phyloP scores from a whole-genome alignment of 2,888 invertebrate genomes.

The Xestia c-nigrum region DNA sequence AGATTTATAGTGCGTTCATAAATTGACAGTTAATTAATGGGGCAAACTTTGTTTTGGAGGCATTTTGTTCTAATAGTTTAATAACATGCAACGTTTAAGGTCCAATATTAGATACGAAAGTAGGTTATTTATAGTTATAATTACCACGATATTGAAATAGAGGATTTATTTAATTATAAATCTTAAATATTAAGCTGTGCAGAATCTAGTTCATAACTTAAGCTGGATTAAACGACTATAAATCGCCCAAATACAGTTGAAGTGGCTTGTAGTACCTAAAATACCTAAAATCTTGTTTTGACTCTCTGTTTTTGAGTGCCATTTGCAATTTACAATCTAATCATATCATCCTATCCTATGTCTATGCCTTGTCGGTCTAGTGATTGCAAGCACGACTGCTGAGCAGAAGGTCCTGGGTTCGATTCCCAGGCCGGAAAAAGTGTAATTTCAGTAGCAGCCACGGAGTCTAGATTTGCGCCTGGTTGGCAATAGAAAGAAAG shows the following conservation, averaged over 20 bases:
- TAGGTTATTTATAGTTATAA: not conserved
- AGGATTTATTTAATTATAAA: not conserved
- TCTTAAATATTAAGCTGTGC: not conserved
- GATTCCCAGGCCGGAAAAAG: too few relatives aligned
- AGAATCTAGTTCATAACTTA: not conserved
- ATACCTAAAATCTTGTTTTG: not conserved
- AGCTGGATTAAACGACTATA: not conserved
- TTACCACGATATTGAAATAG: not conserved
- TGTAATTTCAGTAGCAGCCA: too few relatives aligned
- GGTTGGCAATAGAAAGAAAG: too few relatives aligned
- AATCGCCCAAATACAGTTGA: too few relatives aligned
- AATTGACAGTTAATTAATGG: conserved; percentile 40
- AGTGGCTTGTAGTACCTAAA: not conserved
- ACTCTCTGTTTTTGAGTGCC: not conserved
- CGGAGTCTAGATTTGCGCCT: too few relatives aligned
- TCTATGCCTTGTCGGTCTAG: too few relatives aligned
- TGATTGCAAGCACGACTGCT: too few relatives aligned
- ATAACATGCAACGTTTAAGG: conserved; percentile 39
- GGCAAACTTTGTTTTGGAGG: conserved; percentile 34
- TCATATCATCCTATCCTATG: too few relatives aligned
- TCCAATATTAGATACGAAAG: conserved; percentile 4
- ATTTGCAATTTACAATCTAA: not conserved
- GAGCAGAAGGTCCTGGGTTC: too few relatives aligned
- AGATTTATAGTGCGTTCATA: conserved; percentile 34
- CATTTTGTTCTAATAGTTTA: conserved; percentile 50